Conservation (phyloP, 64 coral and sea anemone genomes). For the Montipora capricornis region DNA sequence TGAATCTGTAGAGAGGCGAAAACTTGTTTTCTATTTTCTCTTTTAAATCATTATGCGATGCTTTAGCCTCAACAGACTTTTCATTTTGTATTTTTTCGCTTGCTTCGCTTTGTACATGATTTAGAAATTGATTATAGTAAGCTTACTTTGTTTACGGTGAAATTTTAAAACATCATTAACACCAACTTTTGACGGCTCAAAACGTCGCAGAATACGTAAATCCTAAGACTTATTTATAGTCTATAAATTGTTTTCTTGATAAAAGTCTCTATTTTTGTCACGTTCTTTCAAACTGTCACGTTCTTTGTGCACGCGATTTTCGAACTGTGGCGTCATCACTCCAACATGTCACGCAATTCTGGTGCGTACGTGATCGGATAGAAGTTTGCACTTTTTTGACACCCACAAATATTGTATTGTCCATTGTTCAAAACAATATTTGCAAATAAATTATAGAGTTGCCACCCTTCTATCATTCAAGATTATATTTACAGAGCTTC, state of each 20-base stretch:
- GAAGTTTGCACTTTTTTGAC: neutral
- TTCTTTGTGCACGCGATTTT: neutral
- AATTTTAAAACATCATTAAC: no score
- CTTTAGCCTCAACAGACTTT: neutral
- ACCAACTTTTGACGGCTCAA: no score
- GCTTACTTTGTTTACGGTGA: no score
- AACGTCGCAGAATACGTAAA: neutral
- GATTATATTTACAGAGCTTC: no score
- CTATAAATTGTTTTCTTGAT: no score
- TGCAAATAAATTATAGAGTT: neutral
- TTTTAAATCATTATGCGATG: neutral
- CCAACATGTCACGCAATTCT: neutral
- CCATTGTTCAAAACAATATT: neutral
- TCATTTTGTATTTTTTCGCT: no score
- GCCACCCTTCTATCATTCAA: no score
- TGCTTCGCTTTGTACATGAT: no score
- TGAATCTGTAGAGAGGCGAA: no score
- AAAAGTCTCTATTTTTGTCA: neutral
- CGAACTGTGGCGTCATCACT: neutral
- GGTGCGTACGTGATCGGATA: neutral
- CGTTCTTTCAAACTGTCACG: neutral
- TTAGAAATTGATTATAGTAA: no score
- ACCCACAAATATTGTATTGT: neutral
- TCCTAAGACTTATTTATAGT: neutral
- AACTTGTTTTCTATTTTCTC: neutral